Percentiles rank a stretch among this genome's conserved stretches.
phyloP scores from a whole-genome alignment of 2,888 invertebrate species.

The Ornithoptera alexandrae region DNA sequence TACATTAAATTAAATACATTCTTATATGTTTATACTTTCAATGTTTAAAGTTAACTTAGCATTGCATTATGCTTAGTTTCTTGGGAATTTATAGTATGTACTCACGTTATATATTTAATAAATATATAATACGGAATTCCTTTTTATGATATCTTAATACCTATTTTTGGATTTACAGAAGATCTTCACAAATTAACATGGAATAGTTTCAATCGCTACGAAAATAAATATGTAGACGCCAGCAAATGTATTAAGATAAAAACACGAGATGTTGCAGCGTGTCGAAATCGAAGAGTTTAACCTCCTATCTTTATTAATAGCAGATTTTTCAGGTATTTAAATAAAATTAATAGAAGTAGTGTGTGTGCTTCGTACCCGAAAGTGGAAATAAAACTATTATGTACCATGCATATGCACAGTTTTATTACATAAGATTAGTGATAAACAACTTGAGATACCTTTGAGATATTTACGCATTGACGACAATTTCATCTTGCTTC shows the following conservation, averaged over 20 bases:
- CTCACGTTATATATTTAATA: too few relatives aligned
- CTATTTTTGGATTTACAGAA: not conserved
- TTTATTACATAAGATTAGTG: not conserved
- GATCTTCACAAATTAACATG: constrained; percentile 11
- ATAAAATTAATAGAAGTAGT: not conserved
- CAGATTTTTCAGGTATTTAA: constrained; percentile 21
- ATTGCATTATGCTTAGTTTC: too few relatives aligned
- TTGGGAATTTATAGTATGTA: too few relatives aligned
- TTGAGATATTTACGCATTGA: too few relatives aligned
- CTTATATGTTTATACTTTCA: too few relatives aligned
- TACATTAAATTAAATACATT: too few relatives aligned
- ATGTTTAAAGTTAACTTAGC: too few relatives aligned
- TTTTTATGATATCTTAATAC: too few relatives aligned
- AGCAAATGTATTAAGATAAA: constrained; percentile 26
- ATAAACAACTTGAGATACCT: not conserved
- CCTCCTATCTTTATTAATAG: constrained; percentile 27
- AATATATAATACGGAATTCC: too few relatives aligned
- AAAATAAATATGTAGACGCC: constrained; percentile 21
- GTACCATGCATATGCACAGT: not conserved
- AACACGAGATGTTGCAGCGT: constrained; percentile 18
- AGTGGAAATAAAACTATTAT: not conserved
- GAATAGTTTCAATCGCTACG: constrained; percentile 11
- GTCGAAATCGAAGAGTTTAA: constrained; percentile 20
- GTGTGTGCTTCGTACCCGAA: not conserved
- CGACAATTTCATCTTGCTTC: too few relatives aligned